phyloP scores from a whole-genome alignment of 2,888 invertebrate genomes.

The Exephanes ischioxanthus region DNA sequence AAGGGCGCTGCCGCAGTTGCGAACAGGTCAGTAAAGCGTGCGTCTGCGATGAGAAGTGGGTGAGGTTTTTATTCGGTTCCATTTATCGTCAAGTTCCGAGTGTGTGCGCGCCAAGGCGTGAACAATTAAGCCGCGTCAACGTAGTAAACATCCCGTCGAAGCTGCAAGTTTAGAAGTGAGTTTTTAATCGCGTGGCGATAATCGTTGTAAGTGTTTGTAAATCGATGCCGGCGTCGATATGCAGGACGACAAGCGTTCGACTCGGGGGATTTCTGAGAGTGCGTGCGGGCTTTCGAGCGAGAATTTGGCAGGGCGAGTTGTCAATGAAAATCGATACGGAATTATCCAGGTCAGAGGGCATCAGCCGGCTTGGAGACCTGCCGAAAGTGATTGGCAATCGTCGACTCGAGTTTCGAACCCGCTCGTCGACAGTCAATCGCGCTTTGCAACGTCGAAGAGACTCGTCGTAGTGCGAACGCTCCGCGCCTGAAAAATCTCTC shows the following conservation, averaged over 20 bases:
- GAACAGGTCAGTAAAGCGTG: conserved; percentile 76
- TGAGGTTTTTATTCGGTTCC: conserved; percentile 71
- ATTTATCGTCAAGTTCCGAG: not conserved
- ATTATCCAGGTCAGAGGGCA: conserved; percentile 82
- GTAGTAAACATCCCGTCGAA: not conserved
- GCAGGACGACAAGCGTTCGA: not conserved
- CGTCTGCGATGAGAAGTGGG: conserved; percentile 76
- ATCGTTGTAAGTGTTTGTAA: conserved; percentile 1
- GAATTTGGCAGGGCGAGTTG: conserved; percentile 78
- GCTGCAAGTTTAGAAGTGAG: not conserved
- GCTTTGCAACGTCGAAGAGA: conserved; percentile 40
- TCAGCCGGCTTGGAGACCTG: conserved; percentile 81
- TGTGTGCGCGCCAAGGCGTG: conserved; percentile 9
- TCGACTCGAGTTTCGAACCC: conserved; percentile 26
- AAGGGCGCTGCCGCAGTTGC: conserved; percentile 82
- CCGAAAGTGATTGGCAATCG: conserved; percentile 75
- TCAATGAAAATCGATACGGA: conserved; percentile 83
- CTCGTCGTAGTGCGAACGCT: conserved; percentile 17
- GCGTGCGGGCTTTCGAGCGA: conserved; percentile 21
- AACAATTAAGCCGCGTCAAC: not conserved
- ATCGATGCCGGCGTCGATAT: conserved; percentile 15
- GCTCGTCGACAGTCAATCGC: conserved; percentile 60
- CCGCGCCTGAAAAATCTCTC: conserved; percentile 22
- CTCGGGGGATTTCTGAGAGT: not conserved
- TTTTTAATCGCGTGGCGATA: not conserved